These are phyloP conservation scores for Paramisgurnus dabryanus DNA, from an alignment of 2,113 vertebrate genomes.

Conservation along the genomic window DNA sequence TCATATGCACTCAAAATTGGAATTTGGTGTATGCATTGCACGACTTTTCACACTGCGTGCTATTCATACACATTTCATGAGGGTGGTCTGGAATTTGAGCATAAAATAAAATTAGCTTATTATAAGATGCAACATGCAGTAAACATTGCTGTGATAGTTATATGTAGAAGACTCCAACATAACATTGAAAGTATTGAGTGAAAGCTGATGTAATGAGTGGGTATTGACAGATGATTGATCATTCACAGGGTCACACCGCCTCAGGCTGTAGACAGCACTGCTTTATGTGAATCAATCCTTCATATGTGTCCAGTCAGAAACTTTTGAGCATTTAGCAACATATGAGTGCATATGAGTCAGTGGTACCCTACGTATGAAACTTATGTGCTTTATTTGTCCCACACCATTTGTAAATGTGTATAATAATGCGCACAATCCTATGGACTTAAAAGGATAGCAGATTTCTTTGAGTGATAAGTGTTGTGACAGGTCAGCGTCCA, in stretches of 20 bases:
- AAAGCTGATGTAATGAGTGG: slow-evolving; percentile 16
- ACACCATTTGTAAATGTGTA: too few species aligned
- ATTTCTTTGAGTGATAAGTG: neutral
- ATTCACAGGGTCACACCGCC: slow-evolving; percentile 40
- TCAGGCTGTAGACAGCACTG: neutral
- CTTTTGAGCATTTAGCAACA: slow-evolving; percentile 24
- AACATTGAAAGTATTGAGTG: neutral
- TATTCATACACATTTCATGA: too few species aligned
- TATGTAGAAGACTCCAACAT: neutral
- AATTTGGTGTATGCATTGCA: too few species aligned
- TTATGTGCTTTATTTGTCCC: too few species aligned
- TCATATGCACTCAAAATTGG: too few species aligned
- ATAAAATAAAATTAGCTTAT: too few species aligned
- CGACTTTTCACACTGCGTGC: too few species aligned
- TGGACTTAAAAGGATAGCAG: neutral
- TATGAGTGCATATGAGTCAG: too few species aligned
- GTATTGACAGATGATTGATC: slow-evolving; percentile 43
- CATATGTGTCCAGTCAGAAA: slow-evolving; percentile 18
- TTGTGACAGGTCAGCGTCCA: neutral
- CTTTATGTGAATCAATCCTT: neutral
- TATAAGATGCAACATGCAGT: too few species aligned
- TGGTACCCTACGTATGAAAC: too few species aligned
- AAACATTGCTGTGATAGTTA: too few species aligned
- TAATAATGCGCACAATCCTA: neutral
- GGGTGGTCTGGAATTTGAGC: too few species aligned